phyloP scores from a whole-genome alignment of 1,140 invertebrate genomes.

The Saccostrea glomerata region DNA sequence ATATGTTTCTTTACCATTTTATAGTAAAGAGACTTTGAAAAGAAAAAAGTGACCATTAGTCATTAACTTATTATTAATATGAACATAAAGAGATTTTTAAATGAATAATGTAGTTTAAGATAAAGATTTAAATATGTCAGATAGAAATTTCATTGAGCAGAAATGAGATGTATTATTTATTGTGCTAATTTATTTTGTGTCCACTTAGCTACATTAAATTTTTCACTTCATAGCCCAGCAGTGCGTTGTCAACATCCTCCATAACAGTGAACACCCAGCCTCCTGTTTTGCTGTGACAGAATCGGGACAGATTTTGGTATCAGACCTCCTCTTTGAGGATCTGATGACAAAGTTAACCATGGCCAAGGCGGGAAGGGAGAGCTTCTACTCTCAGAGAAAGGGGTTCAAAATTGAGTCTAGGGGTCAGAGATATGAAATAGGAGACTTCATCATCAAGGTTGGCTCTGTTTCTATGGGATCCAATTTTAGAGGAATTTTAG shows the following conservation, averaged over 20 bases:
- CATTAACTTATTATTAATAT: no score
- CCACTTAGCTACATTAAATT: not conserved
- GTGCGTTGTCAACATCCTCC: slow-evolving; percentile 92
- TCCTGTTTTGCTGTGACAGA: slow-evolving; percentile 96
- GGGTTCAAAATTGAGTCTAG: slow-evolving; percentile 89
- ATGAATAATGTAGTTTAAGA: no score
- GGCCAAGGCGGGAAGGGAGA: slow-evolving; percentile 78
- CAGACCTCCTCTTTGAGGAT: slow-evolving; percentile 93
- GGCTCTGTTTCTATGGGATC: slow-evolving; percentile 92
- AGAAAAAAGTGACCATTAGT: no score
- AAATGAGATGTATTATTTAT: no score
- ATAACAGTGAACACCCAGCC: slow-evolving; percentile 96
- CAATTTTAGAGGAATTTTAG: slow-evolving; percentile 95
- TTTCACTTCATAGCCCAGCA: slow-evolving; percentile 80
- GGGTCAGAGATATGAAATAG: slow-evolving; percentile 93
- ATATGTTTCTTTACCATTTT: no score
- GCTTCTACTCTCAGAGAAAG: slow-evolving; percentile 92
- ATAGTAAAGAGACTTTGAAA: no score
- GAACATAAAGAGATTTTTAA: no score
- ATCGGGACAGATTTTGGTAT: slow-evolving; percentile 88
- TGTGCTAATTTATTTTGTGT: no score
- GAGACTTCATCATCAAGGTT: slow-evolving; percentile 96
- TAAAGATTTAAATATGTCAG: no score
- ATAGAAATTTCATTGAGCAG: no score
- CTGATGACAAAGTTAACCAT: slow-evolving; percentile 90